Base-by-base conservation (phyloP, 2,113 vertebrate genomes). In the Lophura nycthemera region DNA sequence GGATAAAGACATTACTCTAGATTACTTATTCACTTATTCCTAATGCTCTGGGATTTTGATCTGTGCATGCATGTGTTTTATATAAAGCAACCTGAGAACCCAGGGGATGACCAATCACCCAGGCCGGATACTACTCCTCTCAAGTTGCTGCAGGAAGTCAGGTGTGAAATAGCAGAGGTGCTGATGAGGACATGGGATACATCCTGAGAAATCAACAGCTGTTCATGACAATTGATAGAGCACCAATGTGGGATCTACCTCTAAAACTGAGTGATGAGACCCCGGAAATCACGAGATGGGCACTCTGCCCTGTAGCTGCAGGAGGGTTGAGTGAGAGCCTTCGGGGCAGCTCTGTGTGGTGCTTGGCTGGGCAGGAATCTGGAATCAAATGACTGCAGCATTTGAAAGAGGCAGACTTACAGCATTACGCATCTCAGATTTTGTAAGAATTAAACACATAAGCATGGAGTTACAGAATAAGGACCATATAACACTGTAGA, bases 131-230 rank as follows among this genome's bases (percentile, higher is more conserved):
- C n/a, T 48, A 8, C 77, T 86, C 0, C 2, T 65, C 82, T 90
- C 3, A 1, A 11, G 56, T 96, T 96, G 76, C 89, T 69, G 45
- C 66, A 52, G 50, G 81, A 81, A 79, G 61, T 81, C 29, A 83
- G 79, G 78, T 93, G 92, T 96, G 94, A 95, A 95, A 94, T 96
- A 94, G 50, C 69, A 57, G 91, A 38, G 54, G n/a, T 78, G 15
- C 83, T 64, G 91, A 48, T 92, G 78, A 83, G 50, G 92, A 83
- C 60, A 83, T 52, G 17, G 20, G 86, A 67, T 93, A 88, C 7
- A 59, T 71, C 88, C 83, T 92, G 91, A 89, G 95, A 95, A 92
- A 85, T 47, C 82, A 88, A 22, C 96, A 96, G 94, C 92, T 96
- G 94, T 63, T 93, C 1, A 0, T 92, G 89, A 86, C 79, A 90